Evolutionary conservation across 1,140 invertebrate species (phyloP), one percentile per base, ranked within the genome.

Genomic region (Lucilia sericata): DNA sequence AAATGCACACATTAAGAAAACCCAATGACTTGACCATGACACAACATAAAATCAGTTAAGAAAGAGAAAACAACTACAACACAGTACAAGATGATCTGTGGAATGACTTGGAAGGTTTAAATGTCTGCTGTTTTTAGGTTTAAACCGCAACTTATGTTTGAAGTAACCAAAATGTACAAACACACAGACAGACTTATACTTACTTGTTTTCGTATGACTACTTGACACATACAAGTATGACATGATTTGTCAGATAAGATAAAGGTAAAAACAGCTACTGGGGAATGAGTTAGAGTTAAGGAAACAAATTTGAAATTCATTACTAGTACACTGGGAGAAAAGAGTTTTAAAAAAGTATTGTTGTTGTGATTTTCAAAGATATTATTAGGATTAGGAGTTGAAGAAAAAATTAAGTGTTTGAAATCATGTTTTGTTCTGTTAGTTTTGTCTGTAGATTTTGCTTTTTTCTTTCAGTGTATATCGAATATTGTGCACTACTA

Each of bases 171-270:
- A 55, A 76, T 19, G 14, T n/a, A 42, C 30, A 7, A 17, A 70
- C 5, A 17, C 12, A 74, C 19, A 76, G 34, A 1, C 25, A 76
- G 14, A 14, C 34, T 76, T 2, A 55, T 42, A 42, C 34, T 17
- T 76, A 13, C 25, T 30, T 42, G 74, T 42, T 42, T 42, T 42
- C 10, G 30, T 76, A 36, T 21, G 74, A 42, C 30, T 55, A 55
- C 51, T n/a, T 55, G 51, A 55, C 74, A 76, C 30, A 76, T 76
- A 76, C 30, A 30, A 42, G 74, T 76, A 76, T 34, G 30, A 76
- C 74, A 76, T 76, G 74, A 76, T 76, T 76, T 76, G 74, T 76
- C 74, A 76, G 74, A 76, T 76, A 76, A 76, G 74, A 76, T 76
- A 76, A 76, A 42, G 74, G 30, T 34, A 30, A 74, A 30, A 74